phyloP scores from a whole-genome alignment of 2,797 vertebrate genomes.

The Halcyon chelicuti region DNA sequence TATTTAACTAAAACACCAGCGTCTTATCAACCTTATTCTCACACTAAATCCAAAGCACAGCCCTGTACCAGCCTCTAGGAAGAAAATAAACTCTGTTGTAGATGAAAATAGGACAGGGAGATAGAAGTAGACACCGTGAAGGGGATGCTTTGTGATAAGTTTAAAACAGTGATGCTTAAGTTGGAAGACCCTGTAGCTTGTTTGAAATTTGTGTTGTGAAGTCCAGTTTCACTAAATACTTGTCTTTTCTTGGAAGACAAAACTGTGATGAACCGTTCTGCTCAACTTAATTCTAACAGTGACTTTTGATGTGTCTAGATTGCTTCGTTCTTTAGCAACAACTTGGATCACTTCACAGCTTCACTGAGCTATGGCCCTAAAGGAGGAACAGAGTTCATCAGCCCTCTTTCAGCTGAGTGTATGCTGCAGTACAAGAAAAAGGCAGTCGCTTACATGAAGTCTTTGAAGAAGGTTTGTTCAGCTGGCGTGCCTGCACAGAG shows the following conservation, averaged over 20 bases:
- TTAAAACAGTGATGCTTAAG: neutral
- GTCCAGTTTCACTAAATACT: neutral
- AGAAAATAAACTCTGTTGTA: neutral
- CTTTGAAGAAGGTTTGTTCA: slow-evolving; percentile 88
- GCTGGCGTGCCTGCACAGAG: neutral
- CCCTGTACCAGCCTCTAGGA: neutral
- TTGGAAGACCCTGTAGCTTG: neutral
- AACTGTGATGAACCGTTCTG: neutral
- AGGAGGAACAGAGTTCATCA: slow-evolving; percentile 82
- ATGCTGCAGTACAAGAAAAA: slow-evolving; percentile 95
- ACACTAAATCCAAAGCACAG: neutral
- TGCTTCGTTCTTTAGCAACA: slow-evolving; percentile 96
- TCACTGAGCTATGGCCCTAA: slow-evolving; percentile 88
- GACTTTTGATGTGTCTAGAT: slow-evolving; percentile 81
- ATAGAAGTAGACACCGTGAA: neutral
- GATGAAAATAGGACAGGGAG: neutral
- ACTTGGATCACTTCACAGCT: slow-evolving; percentile 90
- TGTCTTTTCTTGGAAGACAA: neutral
- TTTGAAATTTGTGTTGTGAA: neutral
- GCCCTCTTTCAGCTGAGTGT: slow-evolving; percentile 89
- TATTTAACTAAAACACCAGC: neutral
- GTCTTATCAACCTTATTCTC: neutral
- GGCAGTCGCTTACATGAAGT: slow-evolving; percentile 86
- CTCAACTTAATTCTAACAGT: neutral
- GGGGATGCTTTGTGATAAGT: neutral